Conservation (phyloP, 2,113 vertebrate genomes). For the Malaclemys terrapin region DNA sequence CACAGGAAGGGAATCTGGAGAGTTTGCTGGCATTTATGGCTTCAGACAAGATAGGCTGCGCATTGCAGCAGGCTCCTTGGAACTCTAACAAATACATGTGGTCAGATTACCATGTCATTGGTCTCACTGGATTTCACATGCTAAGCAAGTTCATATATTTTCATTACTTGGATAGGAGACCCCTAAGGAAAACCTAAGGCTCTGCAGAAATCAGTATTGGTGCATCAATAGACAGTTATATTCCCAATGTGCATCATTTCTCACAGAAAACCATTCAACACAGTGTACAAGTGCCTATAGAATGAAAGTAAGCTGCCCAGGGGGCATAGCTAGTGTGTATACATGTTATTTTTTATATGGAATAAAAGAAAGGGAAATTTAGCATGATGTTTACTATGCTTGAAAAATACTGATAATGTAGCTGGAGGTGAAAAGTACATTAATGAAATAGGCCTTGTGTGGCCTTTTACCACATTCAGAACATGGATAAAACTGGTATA, state of each 20-base stretch:
- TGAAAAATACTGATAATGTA: conserved; percentile 23
- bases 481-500: background rate
- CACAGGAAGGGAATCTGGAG: background rate
- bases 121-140: background rate
- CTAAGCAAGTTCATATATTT: accelerated
- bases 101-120: background rate
- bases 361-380: conserved; percentile 3
- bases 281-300: background rate
- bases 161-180: background rate
- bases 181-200: background rate
- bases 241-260: background rate
- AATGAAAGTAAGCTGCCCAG: background rate
- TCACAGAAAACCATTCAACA: background rate
- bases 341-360: background rate
- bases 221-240: background rate
- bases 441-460: conserved; percentile 15
- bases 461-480: conserved; percentile 20
- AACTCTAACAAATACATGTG: background rate
- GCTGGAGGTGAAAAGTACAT: conserved; percentile 10
- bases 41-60: conserved; percentile 15
- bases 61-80: background rate
- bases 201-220: background rate
- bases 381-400: background rate
- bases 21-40: conserved; percentile 28
- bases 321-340: background rate